A percentile compares a stretch with the other conserved stretches of the same genome.
These are phyloP conservation scores for Latheticus oryzae DNA, from an alignment of 2,888 invertebrate genomes.

Conservation along the genomic window DNA sequence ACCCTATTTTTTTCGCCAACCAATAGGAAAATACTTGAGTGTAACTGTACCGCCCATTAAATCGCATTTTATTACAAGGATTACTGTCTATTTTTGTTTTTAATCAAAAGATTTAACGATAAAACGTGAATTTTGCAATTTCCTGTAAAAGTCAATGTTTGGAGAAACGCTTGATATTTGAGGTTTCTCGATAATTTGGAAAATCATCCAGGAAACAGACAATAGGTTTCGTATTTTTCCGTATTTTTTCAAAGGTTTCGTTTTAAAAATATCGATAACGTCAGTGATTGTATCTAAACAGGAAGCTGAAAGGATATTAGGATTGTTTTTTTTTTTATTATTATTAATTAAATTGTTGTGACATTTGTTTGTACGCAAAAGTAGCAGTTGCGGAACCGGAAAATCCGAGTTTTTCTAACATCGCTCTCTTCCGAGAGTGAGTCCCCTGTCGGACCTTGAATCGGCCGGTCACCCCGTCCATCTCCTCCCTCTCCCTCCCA, in stretches of 20 bases:
- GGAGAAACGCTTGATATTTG: too few species aligned
- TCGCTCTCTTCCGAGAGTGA: conserved; percentile 7
- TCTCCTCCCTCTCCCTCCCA: conserved; percentile 49
- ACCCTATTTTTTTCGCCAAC: too few species aligned
- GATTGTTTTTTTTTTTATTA: too few species aligned
- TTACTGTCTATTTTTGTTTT: conserved; percentile 15
- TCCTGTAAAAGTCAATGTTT: too few species aligned
- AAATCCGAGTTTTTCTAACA: background rate
- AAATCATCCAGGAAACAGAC: background rate
- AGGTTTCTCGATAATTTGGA: too few species aligned
- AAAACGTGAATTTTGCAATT: too few species aligned
- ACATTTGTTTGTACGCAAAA: too few species aligned
- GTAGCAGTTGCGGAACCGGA: too few species aligned
- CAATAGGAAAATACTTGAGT: too few species aligned
- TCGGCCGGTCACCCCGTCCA: conserved; percentile 57
- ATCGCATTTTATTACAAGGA: too few species aligned
- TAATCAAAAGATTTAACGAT: conserved; percentile 5
- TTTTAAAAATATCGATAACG: conserved; percentile 1
- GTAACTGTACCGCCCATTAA: too few species aligned
- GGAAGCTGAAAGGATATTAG: background rate
- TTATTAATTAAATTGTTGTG: too few species aligned
- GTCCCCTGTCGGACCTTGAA: conserved; percentile 54
- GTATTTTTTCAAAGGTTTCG: conserved; percentile 3
- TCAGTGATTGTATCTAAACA: background rate
- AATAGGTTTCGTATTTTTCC: background rate